Base-by-base conservation (phyloP, 1,140 invertebrate species). In the Xylocopa sonorina region DNA sequence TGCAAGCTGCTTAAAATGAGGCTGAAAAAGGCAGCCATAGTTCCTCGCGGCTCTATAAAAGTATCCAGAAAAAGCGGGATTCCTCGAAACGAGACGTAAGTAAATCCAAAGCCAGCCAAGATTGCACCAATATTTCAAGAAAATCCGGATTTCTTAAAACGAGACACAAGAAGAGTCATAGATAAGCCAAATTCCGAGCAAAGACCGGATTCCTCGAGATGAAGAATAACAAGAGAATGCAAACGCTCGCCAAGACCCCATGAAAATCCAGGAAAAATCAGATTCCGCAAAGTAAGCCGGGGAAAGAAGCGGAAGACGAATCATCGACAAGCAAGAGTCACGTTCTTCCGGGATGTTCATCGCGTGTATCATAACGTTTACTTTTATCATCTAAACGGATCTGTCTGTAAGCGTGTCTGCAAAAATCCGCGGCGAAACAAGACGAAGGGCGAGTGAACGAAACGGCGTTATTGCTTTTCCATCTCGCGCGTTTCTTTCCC, bases 281-380 rank as follows among this genome's bases (percentile, higher is more conserved):
- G n/a, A n/a, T n/a, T n/a, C n/a, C n/a, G n/a, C n/a, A n/a, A n/a
- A n/a, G n/a, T n/a, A n/a, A n/a, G n/a, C n/a, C n/a, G n/a, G n/a
- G n/a, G 43, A 7, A 12, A 46, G 9, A 38, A 21, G 50, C 3
- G 0, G 32, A 58, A 5, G 16, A n/a, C 4, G 14, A 32, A 21
- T 5, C 16, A 10, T 60, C 62, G 32, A 27, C 67, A 9, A 41
- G 24, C 1, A 29, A 55, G 67, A 29, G 57, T 43, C 38, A 41
- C 51, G 24, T 55, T 66, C n/a, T 66, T 29, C 63, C 16, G 27
- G 21, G 41, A 64, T 24, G 21, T 69, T 24, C 34, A n/a, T 53
- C 38, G 34, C 50, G 27, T 24, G 29, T 71, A 71, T 57, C 68
- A 71, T 71, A 71, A 71, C 68, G 68, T 71, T 71, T 58, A 57